Percentiles rank a stretch among this genome's conserved stretches.
Conservation (phyloP, 2,113 vertebrate genomes). For the Alexandromys fortis region DNA sequence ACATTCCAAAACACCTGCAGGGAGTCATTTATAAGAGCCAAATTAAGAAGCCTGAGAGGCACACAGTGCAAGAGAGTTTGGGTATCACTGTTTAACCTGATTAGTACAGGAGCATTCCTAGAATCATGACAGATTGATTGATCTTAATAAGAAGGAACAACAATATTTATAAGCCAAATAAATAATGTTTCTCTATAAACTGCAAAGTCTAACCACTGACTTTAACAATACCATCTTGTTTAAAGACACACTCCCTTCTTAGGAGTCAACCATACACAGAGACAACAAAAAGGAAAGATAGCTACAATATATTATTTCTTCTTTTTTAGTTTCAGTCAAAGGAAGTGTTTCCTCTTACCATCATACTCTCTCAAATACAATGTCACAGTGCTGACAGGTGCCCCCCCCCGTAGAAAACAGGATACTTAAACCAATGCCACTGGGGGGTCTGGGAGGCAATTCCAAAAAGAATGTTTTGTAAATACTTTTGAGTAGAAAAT, state of each 20-base stretch:
- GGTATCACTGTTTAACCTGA: constrained; percentile 14
- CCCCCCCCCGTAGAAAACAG: neutral
- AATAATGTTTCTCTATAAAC: constrained; percentile 37
- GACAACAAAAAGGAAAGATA: constrained; percentile 29
- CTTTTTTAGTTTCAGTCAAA: constrained; percentile 13
- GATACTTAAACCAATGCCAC: neutral
- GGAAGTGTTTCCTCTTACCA: neutral
- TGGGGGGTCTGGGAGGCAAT: neutral
- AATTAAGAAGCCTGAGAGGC: constrained; percentile 28
- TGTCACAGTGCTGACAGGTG: neutral
- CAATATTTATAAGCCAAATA: constrained; percentile 50
- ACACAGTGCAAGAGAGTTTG: neutral
- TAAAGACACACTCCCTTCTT: constrained; percentile 44
- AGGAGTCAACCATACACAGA: neutral
- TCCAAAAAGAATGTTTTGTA: neutral
- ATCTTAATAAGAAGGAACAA: constrained; percentile 57
- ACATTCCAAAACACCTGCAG: constrained; percentile 23
- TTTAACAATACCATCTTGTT: constrained; percentile 43
- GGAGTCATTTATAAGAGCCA: neutral
- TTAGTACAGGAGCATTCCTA: constrained; percentile 12
- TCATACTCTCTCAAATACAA: neutral
- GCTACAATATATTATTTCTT: neutral
- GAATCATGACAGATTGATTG: neutral
- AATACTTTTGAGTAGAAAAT: neutral
- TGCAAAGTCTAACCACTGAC: neutral